phyloP scores from a whole-genome alignment of 2,113 vertebrate genomes.

The Bettongia penicillata region DNA sequence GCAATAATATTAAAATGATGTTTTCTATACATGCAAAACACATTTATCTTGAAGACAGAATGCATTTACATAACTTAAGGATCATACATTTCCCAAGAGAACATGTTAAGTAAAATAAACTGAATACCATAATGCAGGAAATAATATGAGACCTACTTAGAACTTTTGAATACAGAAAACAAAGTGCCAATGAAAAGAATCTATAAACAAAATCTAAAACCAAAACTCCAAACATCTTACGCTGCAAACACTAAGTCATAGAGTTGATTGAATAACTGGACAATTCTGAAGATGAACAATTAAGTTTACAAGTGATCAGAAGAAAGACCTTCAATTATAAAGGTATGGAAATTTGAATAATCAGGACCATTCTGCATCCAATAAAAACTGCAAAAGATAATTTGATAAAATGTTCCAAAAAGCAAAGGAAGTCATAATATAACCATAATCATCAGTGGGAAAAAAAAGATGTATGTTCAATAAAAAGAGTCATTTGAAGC shows the following conservation, averaged over 20 bases:
- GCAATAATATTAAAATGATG: background rate
- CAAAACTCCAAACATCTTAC: background rate
- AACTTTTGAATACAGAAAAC: background rate
- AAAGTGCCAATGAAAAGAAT: background rate
- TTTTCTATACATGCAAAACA: background rate
- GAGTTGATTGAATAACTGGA: background rate
- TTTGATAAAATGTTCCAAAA: background rate
- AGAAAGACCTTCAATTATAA: background rate
- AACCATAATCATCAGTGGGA: background rate
- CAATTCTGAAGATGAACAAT: background rate
- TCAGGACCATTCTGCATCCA: background rate
- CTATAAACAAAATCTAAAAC: background rate
- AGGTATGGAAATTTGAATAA: background rate
- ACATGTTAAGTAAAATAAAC: background rate
- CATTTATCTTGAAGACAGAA: background rate
- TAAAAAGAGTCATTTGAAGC: background rate
- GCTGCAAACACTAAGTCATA: background rate
- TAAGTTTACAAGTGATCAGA: background rate
- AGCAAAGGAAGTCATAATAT: background rate
- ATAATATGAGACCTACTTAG: background rate
- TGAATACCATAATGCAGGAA: background rate
- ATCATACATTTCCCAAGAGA: background rate
- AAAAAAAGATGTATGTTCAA: background rate
- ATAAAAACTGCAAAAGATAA: background rate
- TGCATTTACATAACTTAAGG: background rate